Base-by-base conservation (phyloP, 1,140 invertebrate genomes). In the Plectus sambesii region DNA sequence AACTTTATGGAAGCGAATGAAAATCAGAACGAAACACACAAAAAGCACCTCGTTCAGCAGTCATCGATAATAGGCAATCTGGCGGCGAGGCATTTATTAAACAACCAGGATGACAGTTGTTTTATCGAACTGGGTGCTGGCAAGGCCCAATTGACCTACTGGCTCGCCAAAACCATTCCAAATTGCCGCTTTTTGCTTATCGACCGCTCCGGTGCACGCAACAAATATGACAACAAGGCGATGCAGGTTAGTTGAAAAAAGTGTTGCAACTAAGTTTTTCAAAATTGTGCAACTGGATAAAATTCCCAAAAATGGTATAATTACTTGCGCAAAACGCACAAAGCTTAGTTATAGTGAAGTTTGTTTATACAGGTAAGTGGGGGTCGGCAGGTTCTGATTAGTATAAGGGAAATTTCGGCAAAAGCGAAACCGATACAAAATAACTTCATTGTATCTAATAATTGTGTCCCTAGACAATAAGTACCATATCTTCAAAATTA, bases 141-240 rank as follows among this genome's bases (percentile, higher is more conserved):
- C 23, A 60, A 61, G 37, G 58, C 59, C 5, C 58, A 60, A 42
- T 38, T 60, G 8, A 42, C 51, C 2, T 60, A 58, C 38, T 60
- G 58, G 58, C 51, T 61, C 29, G 20, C 58, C 17, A 60, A 60
- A 43, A 39, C 29, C 2, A 53, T 50, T 20, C 58, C 58, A 12
- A 38, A 53, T 12, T 38, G 37, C 23, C 29, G 43, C 23, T 58
- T 35, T 35, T 23, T 61, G 24, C 20, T 62, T 3, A 50, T 61
- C 47, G 59, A 61, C 42, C 25, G 49, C 25, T 53, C 41, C 49
- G 59, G 59, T 5, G 24, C 42, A n/a, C 30, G 60, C 24, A 62
- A 62, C 36, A 61, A 61, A 46, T 62, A 40, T 17, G 59, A 61
- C 23, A 61, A 44, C 15, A 50, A 33, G 27, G 55, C 56, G 5